These are phyloP conservation scores for Nothobranchius kuhntae DNA, from an alignment of 2,113 vertebrate genomes.

Conservation along the genomic window DNA sequence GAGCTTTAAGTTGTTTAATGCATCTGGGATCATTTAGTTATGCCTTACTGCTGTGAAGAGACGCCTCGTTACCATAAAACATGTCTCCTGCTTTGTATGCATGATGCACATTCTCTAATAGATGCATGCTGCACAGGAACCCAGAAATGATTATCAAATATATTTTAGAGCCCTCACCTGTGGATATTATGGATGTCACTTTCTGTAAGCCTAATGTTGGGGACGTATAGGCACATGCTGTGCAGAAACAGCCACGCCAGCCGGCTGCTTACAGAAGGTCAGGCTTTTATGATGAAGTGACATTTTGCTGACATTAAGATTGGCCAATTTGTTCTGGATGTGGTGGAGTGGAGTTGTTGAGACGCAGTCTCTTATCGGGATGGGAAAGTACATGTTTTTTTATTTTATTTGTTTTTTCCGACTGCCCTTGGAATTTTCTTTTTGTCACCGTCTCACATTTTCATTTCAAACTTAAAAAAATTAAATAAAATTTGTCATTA, in stretches of 20 bases:
- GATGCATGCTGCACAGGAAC: slow-evolving; percentile 15
- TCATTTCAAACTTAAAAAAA: background rate
- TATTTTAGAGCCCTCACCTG: slow-evolving; percentile 56
- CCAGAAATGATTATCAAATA: slow-evolving; percentile 37
- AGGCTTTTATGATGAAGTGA: slow-evolving; percentile 83
- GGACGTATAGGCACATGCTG: slow-evolving; percentile 79
- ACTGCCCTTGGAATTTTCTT: slow-evolving; percentile 54
- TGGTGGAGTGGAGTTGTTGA: slow-evolving; percentile 73
- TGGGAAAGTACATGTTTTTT: slow-evolving; percentile 61
- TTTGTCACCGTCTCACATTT: slow-evolving; percentile 33
- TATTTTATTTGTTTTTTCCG: slow-evolving; percentile 12
- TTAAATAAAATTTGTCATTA: background rate
- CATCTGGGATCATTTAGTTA: background rate
- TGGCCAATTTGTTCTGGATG: slow-evolving; percentile 81
- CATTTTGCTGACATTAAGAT: slow-evolving; percentile 85
- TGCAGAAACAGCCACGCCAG: slow-evolving; percentile 67
- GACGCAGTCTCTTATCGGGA: slow-evolving; percentile 66
- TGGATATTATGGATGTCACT: slow-evolving; percentile 75
- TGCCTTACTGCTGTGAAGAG: too few species aligned
- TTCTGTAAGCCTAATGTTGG: slow-evolving; percentile 71
- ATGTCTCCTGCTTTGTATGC: slow-evolving; percentile 11
- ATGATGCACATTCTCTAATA: slow-evolving; percentile 15
- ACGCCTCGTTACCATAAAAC: too few species aligned
- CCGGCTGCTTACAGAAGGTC: slow-evolving; percentile 67
- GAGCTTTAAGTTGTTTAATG: too few species aligned